Conservation (phyloP, 2,113 vertebrate genomes). For the Patagioenas fasciata region DNA sequence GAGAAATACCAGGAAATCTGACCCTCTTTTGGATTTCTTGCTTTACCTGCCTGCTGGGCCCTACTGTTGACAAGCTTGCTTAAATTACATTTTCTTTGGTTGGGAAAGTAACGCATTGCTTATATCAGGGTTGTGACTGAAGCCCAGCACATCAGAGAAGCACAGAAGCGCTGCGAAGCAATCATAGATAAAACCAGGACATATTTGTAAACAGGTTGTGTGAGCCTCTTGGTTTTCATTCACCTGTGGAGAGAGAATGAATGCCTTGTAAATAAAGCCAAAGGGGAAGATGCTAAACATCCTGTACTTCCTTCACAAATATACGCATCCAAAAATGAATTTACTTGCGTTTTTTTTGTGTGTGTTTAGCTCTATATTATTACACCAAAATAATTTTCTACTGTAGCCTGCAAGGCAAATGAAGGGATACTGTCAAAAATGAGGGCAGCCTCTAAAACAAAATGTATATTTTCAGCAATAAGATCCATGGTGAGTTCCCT, state of each 20-base stretch:
- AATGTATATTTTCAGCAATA: not conserved
- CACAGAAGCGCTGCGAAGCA: constrained; percentile 24
- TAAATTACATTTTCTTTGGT: constrained; percentile 56
- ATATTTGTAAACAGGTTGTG: constrained; percentile 59
- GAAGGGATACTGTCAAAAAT: not conserved
- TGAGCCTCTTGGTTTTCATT: constrained; percentile 45
- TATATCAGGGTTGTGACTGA: constrained; percentile 52
- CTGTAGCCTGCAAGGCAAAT: not conserved
- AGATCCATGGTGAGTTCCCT: not conserved
- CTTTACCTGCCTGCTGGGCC: constrained; percentile 21
- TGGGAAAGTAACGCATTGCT: constrained; percentile 29
- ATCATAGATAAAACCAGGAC: constrained; percentile 52
- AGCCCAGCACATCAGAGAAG: constrained; percentile 44
- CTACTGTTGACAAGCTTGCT: constrained; percentile 44
- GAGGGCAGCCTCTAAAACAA: not conserved
- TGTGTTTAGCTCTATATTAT: not conserved
- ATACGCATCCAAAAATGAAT: not conserved
- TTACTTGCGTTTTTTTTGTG: not conserved
- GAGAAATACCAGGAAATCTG: not conserved
- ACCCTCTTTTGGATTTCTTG: not conserved
- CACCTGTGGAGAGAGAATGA: constrained; percentile 46
- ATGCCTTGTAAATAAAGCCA: constrained; percentile 46
- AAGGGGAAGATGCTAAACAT: constrained; percentile 28
- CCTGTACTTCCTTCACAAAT: not conserved
- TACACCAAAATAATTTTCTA: not conserved